These are phyloP conservation scores for Cynopterus sphinx DNA, from an alignment of 2,797 vertebrate genomes.

Conservation along the genomic window DNA sequence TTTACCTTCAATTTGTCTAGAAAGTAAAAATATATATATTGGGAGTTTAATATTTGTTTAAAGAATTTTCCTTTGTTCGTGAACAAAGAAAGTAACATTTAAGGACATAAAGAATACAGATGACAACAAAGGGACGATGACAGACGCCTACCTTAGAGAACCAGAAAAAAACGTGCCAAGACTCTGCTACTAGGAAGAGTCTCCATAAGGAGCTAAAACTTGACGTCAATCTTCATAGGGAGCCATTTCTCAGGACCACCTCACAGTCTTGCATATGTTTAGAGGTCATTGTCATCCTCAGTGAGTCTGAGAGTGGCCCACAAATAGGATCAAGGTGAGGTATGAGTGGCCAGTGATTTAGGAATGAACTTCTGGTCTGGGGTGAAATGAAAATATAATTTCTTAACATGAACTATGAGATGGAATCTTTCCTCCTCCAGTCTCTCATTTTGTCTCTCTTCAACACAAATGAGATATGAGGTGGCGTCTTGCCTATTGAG, in stretches of 20 bases:
- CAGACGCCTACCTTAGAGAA: neutral
- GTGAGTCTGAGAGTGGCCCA: neutral
- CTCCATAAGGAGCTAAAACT: neutral
- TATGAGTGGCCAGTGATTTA: neutral
- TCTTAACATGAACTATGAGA: neutral
- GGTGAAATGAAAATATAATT: neutral
- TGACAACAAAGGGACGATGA: neutral
- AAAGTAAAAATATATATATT: neutral
- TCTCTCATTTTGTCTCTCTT: neutral
- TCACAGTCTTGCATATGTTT: neutral
- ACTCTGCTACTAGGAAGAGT: no score
- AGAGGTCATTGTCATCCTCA: neutral
- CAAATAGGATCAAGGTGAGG: neutral
- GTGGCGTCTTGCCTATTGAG: neutral
- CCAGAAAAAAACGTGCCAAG: neutral
- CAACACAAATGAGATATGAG: neutral
- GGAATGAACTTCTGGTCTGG: neutral
- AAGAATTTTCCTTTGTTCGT: neutral
- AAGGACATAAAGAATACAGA: neutral
- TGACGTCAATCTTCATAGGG: neutral
- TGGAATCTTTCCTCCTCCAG: neutral
- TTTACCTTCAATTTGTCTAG: neutral
- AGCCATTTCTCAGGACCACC: neutral
- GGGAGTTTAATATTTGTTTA: neutral
- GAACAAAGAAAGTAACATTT: neutral